phyloP scores from a whole-genome alignment of 2,888 invertebrate species.

The Mythimna loreyi region DNA sequence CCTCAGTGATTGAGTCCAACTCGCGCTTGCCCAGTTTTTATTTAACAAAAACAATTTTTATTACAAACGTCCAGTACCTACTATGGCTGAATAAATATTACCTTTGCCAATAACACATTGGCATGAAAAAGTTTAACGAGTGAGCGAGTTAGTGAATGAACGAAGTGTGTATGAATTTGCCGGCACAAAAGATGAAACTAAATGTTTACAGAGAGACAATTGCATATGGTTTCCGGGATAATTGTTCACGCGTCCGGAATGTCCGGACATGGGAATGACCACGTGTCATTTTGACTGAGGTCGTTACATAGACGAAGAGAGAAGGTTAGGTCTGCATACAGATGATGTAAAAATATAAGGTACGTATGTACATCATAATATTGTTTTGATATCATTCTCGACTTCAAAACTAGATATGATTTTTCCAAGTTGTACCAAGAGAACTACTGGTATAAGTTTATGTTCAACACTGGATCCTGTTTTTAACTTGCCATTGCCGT shows the following conservation, averaged over 20 bases:
- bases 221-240: constrained; percentile 70
- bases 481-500: too few species aligned
- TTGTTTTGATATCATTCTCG: too few species aligned
- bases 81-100: constrained; percentile 64
- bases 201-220: constrained; percentile 75
- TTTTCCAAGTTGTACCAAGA: too few species aligned
- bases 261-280: constrained; percentile 68
- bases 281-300: constrained; percentile 59
- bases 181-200: constrained; percentile 70
- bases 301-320: neutral
- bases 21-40: too few species aligned
- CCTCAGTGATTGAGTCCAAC: too few species aligned
- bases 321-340: constrained; percentile 31
- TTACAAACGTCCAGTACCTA: constrained; percentile 54
- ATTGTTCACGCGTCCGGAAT: constrained; percentile 78
- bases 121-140: constrained; percentile 63
- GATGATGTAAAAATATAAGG: neutral
- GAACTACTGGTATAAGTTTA: too few species aligned
- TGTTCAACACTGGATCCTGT: too few species aligned
- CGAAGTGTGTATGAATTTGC: constrained; percentile 44
- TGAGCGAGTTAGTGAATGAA: constrained; percentile 5
- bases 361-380: too few species aligned
- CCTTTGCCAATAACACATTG: constrained; percentile 66
- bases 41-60: constrained; percentile 52
- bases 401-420: too few species aligned